A percentile compares a stretch with the other conserved stretches of the same genome.
These are phyloP conservation scores for Oreonectes daqikongensis DNA, from an alignment of 2,797 vertebrate genomes.

Conservation along the genomic window DNA sequence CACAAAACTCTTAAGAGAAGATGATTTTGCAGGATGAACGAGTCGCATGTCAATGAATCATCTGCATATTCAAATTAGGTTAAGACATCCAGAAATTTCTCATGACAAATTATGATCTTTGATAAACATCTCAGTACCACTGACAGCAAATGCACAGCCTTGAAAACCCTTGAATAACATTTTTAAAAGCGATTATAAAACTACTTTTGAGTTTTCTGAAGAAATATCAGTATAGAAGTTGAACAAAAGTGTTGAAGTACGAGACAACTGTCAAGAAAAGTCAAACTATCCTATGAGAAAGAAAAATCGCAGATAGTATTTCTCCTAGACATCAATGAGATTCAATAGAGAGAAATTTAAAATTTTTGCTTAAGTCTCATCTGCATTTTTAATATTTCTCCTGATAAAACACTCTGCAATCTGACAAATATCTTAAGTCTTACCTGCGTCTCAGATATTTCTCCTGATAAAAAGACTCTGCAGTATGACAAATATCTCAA, in stretches of 20 bases:
- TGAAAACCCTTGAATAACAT: background rate
- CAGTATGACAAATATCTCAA: too few species aligned
- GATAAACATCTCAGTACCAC: background rate
- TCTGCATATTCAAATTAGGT: conserved; percentile 30
- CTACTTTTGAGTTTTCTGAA: conserved; percentile 7
- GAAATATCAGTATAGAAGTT: background rate
- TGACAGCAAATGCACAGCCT: conserved; percentile 9
- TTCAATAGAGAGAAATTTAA: too few species aligned
- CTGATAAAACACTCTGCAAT: too few species aligned
- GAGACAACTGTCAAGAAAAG: too few species aligned
- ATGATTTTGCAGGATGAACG: background rate
- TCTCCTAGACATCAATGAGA: too few species aligned
- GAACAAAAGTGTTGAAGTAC: background rate
- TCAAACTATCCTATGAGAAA: too few species aligned
- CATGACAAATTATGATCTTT: conserved; percentile 9
- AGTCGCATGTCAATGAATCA: conserved; percentile 30
- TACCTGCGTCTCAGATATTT: too few species aligned
- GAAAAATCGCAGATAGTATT: too few species aligned
- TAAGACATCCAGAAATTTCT: conserved; percentile 16
- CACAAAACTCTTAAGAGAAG: background rate
- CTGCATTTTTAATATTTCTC: too few species aligned
- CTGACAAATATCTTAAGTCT: too few species aligned
- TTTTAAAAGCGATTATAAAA: conserved; percentile 12
- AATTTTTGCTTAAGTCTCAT: too few species aligned
- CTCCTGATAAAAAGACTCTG: too few species aligned